phyloP scores from a whole-genome alignment of 1,140 invertebrate genomes.

The Drosophila pandora region DNA sequence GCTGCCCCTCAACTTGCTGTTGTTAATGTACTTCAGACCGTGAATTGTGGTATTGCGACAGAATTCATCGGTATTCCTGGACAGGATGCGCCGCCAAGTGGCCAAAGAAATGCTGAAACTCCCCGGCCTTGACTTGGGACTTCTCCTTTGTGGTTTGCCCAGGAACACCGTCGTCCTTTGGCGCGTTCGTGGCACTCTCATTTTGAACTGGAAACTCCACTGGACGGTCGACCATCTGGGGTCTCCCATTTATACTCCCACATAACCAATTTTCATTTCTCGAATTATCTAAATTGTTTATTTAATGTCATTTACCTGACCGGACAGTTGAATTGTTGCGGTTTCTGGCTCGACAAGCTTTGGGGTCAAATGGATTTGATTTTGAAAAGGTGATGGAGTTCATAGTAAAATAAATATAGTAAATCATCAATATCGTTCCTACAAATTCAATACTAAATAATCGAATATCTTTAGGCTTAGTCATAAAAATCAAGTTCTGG shows the following conservation, averaged over 20 bases:
- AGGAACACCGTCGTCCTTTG: conserved; percentile 4
- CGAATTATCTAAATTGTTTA: conserved; percentile 19
- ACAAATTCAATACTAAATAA: too few relatives aligned
- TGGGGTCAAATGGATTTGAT: background rate
- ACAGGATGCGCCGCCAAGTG: conserved; percentile 49
- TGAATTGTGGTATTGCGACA: conserved; percentile 75
- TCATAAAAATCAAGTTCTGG: background rate
- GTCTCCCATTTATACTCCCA: background rate
- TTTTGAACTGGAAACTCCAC: background rate
- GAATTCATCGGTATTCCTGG: conserved; percentile 72
- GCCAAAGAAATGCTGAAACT: conserved; percentile 21
- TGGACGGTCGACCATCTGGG: background rate
- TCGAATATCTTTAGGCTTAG: background rate
- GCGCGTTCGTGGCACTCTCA: conserved; percentile 24
- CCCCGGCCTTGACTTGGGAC: background rate
- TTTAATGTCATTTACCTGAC: conserved; percentile 8
- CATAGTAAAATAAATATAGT: too few relatives aligned
- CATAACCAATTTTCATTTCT: background rate
- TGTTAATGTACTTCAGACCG: conserved; percentile 73
- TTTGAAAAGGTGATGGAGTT: background rate
- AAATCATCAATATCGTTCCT: too few relatives aligned
- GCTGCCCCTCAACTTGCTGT: conserved; percentile 28
- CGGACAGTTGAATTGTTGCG: background rate
- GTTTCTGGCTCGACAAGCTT: background rate
- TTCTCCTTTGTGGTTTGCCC: conserved; percentile 6